phyloP scores from a whole-genome alignment of 2,888 invertebrate genomes.

The Timandra comae region DNA sequence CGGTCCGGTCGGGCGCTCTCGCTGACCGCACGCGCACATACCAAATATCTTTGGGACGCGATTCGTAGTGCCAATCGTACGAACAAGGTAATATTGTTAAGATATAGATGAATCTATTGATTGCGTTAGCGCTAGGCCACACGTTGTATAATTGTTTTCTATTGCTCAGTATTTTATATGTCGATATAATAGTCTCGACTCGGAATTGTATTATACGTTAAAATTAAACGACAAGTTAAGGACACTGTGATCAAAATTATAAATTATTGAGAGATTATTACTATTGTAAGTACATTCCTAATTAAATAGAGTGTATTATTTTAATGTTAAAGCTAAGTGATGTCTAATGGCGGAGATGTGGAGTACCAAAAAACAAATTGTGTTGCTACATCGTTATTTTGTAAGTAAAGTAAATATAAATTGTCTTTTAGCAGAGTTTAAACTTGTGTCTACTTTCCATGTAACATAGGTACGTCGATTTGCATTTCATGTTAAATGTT shows the following conservation, averaged over 20 bases:
- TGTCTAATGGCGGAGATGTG: constrained; percentile 43
- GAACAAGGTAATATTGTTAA: constrained; percentile 71
- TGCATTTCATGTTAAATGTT: constrained; percentile 51
- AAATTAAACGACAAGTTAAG: constrained; percentile 74
- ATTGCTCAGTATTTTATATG: constrained; percentile 75
- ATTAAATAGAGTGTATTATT: constrained; percentile 64
- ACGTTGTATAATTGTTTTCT: constrained; percentile 69
- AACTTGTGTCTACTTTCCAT: constrained; percentile 48
- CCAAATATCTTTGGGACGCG: constrained; percentile 68
- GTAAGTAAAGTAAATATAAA: constrained; percentile 9
- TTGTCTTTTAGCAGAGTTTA: constrained; percentile 37
- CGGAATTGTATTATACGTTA: constrained; percentile 74
- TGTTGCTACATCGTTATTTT: constrained; percentile 7
- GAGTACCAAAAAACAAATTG: constrained; percentile 5
- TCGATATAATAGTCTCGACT: constrained; percentile 56
- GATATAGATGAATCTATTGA: constrained; percentile 62
- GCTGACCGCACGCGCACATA: constrained; percentile 35
- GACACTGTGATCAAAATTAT: constrained; percentile 76
- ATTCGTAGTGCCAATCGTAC: constrained; percentile 66
- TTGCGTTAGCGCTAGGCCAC: constrained; percentile 61
- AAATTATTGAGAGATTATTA: constrained; percentile 77
- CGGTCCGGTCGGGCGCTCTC: constrained; percentile 14
- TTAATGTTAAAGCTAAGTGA: constrained; percentile 56
- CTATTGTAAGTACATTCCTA: constrained; percentile 74
- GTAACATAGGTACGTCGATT: constrained; percentile 52